These are phyloP conservation scores for Caracal caracal DNA, from an alignment of 2,113 vertebrate species.

Conservation along the genomic window DNA sequence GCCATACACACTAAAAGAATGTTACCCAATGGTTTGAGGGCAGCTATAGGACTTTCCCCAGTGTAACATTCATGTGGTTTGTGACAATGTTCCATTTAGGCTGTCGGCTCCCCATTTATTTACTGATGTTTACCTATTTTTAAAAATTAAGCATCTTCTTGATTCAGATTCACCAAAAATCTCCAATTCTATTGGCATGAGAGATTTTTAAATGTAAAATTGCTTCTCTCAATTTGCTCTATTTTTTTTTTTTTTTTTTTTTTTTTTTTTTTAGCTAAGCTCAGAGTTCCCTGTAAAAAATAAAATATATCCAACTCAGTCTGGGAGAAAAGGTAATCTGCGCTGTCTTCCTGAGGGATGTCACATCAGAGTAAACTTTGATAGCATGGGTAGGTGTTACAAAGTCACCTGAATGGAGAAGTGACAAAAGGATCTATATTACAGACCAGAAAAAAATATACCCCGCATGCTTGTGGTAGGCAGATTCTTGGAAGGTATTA, in stretches of 20 bases:
- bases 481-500: not conserved
- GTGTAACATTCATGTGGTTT: not conserved
- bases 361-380: not conserved
- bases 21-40: not conserved
- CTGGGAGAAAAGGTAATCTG: not conserved
- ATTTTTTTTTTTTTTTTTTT: not conserved
- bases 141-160: not conserved
- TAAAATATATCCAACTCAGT: not conserved
- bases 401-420: not conserved
- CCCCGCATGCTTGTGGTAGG: not conserved
- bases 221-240: not conserved
- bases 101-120: not conserved
- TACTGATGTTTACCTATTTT: not conserved
- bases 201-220: not conserved
- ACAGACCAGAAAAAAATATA: not conserved
- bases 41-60: accelerated
- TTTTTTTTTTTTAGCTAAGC: not conserved
- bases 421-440: not conserved
- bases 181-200: not conserved
- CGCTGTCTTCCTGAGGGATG: not conserved
- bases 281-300: not conserved
- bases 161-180: not conserved
- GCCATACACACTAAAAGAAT: not conserved
- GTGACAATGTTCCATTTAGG: not conserved
- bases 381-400: not conserved